Evolutionary conservation across 2,113 vertebrate species (phyloP), one percentile per base, ranked within the genome.

Genomic region (Pandion haliaetus): DNA sequence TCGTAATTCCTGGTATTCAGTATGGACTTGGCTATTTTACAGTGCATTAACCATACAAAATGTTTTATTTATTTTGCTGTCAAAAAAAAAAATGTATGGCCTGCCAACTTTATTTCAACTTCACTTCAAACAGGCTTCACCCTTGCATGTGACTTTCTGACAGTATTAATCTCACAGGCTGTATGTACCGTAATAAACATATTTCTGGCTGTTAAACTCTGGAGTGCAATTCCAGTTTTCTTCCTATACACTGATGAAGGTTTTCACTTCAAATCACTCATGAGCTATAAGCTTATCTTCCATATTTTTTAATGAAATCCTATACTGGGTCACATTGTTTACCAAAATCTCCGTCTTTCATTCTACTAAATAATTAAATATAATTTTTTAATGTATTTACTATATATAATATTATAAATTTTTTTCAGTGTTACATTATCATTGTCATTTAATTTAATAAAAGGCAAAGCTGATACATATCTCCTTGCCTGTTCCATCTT

Each of bases 21-120:
- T 20, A 57, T n/a, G 47, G 69, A 54, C 38, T 84, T 45, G 19
- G 34, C 47, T 89, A 61, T 95, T 90, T 97, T 95, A 72, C 94
- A 95, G 76, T 24, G 73, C 47, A 72, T 91, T 96, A 92, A 89
- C 50, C 69, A 79, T 61, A 82, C 5, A 94, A 63, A 91, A 82
- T 59, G 31, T 58, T 93, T 94, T 94, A 94, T 97, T 97, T 96
- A 94, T 93, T 95, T 88, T 91, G 29, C 65, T 95, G 70, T 72
- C 73, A 55, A 84, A 78, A 85, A 38, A 88, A 38, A 66, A 49
- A 63, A 47, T 3, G 4, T 59, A 77, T 17, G 23, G 58, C 49
- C 90, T 94, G 67, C 52, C 78, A 90, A 69, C 7, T 87, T 96
- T 86, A 95, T 94, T 94, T 97, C 59, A 96, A 70, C 63, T 93